These are phyloP conservation scores for Cotesia glomerata DNA, from an alignment of 1,140 invertebrate species.

Conservation along the genomic window DNA sequence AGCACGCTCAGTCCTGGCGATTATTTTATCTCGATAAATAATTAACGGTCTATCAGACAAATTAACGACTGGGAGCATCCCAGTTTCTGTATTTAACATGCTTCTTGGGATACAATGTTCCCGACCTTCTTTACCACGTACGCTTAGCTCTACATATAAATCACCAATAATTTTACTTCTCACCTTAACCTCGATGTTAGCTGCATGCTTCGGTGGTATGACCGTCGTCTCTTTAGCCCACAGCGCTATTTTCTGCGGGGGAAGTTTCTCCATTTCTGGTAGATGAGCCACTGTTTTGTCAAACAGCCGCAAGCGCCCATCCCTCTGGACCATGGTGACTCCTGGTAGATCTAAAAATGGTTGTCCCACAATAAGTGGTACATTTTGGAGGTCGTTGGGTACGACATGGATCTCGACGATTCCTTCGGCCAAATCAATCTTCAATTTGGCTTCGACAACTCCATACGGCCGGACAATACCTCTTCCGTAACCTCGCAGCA, in stretches of 20 bases:
- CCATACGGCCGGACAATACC: constrained; percentile 14
- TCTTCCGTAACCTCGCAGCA: constrained; percentile 29
- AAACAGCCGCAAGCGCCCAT: constrained; percentile 28
- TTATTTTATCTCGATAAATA: constrained; percentile 8
- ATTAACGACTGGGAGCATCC: constrained; percentile 21
- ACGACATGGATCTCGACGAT: constrained; percentile 27
- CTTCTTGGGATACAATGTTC: constrained; percentile 26
- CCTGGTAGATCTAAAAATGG: constrained; percentile 30
- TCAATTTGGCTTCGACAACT: constrained; percentile 12
- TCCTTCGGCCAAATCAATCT: constrained; percentile 29
- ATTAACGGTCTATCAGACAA: constrained; percentile 23
- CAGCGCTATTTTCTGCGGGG: constrained; percentile 23
- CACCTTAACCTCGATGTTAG: constrained; percentile 27
- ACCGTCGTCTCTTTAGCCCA: constrained; percentile 20
- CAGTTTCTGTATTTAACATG: constrained; percentile 18
- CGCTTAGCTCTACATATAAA: constrained; percentile 31
- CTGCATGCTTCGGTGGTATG: constrained; percentile 27
- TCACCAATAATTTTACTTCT: constrained; percentile 23
- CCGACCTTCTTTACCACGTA: constrained; percentile 23
- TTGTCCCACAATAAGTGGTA: constrained; percentile 36
- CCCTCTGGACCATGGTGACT: constrained; percentile 24
- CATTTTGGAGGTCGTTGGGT: constrained; percentile 27
- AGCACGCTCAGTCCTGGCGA: constrained; percentile 10
- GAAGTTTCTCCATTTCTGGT: constrained; percentile 28
- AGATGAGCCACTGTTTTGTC: constrained; percentile 15